phyloP scores from a whole-genome alignment of 2,113 vertebrate genomes.

The Charina bottae region DNA sequence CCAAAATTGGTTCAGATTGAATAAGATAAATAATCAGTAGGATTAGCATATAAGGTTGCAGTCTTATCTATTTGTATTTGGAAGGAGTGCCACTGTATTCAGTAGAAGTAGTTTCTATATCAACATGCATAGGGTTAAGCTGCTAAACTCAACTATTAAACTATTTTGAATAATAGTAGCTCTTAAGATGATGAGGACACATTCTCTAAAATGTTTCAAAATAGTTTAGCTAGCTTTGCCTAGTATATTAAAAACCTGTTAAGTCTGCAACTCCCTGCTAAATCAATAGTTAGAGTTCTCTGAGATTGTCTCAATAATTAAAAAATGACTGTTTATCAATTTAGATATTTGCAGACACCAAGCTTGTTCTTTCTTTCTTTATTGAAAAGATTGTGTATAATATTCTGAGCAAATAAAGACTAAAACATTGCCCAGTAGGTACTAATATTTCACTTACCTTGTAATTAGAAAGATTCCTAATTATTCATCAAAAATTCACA shows the following conservation, averaged over 20 bases:
- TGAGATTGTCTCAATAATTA: conserved; percentile 36
- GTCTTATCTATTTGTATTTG: neutral
- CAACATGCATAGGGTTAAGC: neutral
- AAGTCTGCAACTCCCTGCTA: neutral
- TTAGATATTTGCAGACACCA: conserved; percentile 22
- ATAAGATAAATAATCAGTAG: neutral
- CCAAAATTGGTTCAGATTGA: neutral
- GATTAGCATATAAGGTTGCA: neutral
- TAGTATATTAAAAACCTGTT: neutral
- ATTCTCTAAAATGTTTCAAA: neutral
- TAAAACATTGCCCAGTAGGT: conserved; percentile 1
- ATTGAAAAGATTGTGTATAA: conserved; percentile 36
- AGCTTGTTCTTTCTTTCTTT: conserved; percentile 48
- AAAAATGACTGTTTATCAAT: conserved; percentile 43
- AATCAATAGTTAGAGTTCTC: conserved; percentile 36
- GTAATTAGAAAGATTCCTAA: neutral
- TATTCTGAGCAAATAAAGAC: conserved; percentile 17
- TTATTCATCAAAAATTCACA: conserved; percentile 28
- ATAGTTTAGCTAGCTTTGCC: neutral
- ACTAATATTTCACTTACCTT: neutral
- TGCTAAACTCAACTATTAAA: conserved; percentile 33
- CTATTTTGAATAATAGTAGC: conserved; percentile 1
- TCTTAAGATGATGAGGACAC: neutral
- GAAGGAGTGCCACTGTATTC: neutral
- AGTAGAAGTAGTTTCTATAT: neutral